Evolutionary conservation across 2,888 invertebrate genomes (phyloP).

Genomic region (Ornithoptera priamus): DNA sequence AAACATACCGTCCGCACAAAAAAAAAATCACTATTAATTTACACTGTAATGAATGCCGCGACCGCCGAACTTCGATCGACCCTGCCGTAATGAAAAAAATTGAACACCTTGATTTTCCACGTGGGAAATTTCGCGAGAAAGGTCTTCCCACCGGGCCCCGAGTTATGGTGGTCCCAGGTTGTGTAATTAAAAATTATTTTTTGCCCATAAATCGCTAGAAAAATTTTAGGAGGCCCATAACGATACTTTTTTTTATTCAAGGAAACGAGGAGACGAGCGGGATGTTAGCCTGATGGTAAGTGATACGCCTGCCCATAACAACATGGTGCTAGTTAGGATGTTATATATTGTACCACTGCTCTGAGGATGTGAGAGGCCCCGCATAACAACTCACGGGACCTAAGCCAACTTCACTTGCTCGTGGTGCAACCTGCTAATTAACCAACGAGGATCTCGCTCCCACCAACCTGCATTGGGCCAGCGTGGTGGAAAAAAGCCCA

Average conservation of each 20-base stretch:
- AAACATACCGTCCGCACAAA: conserved; percentile 52
- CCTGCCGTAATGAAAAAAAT: conserved; percentile 47
- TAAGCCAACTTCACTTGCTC: too few relatives aligned
- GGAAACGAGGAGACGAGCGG: too few relatives aligned
- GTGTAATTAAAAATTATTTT: conserved; percentile 32
- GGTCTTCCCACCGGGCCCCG: conserved; percentile 29
- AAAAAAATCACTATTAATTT: conserved; percentile 73
- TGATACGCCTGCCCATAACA: too few relatives aligned
- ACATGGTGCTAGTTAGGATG: too few relatives aligned
- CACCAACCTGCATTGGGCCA: too few relatives aligned
- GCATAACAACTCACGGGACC: too few relatives aligned
- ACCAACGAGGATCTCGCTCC: too few relatives aligned
- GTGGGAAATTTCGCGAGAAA: conserved; percentile 66
- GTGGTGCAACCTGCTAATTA: too few relatives aligned
- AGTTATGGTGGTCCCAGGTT: conserved; percentile 10
- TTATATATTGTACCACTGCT: too few relatives aligned
- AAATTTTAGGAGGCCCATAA: not conserved
- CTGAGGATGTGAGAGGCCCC: too few relatives aligned
- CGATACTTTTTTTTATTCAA: not conserved
- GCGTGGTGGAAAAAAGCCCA: too few relatives aligned
- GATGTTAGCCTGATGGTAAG: too few relatives aligned
- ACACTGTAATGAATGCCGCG: conserved; percentile 67
- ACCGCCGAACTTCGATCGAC: conserved; percentile 68
- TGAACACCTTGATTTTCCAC: conserved; percentile 65
- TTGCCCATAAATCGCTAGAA: conserved; percentile 27